Evolutionary conservation across 2,113 vertebrate species (phyloP), one percentile per base, ranked within the genome.

Genomic region (Sterrhoptilus dennistouni): DNA sequence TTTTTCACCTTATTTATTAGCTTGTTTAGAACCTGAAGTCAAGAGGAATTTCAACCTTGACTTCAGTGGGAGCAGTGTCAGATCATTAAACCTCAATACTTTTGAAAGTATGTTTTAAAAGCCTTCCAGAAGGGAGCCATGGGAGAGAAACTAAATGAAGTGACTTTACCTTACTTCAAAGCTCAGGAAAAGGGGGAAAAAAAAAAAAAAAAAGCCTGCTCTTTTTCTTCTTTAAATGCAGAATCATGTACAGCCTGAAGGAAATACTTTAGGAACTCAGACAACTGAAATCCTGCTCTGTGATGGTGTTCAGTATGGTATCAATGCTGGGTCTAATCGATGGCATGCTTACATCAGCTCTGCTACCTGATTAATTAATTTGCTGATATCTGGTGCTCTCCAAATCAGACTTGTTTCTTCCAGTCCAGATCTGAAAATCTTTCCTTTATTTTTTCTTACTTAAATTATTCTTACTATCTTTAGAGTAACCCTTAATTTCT

Each of bases 21-120:
- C 49, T 92, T 90, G 45, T 90, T 93, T 90, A 90, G 90, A 88
- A 93, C 44, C 50, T 80, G 70, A 87, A 85, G n/a, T 87, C 44
- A 89, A 60, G 38, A 45, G 31, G 24, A 88, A 88, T 88, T 95
- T 95, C 85, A 83, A 56, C 31, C 65, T 27, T 69, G 76, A 74
- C 76, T 91, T 96, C 59, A 86, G 74, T 92, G 66, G 28, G 36
- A 94, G 24, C 27, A 71, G 29, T 23, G 23, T 90, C 77, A 96
- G 56, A 84, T 87, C 77, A 75, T 81, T 91, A 97, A 94, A 74
- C 21, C 12, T 82, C 84, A 66, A 27, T 75, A 56, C 56, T 87
- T 96, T 75, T 86, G 14, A 63, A 87, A 78, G 65, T 44, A 42
- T 63, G 29, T 89, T 93, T 91, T 78, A 71, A 91, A 96, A 93